These are phyloP conservation scores for Xiphorhynchus elegans DNA, from an alignment of 2,113 vertebrate species.

Conservation along the genomic window DNA sequence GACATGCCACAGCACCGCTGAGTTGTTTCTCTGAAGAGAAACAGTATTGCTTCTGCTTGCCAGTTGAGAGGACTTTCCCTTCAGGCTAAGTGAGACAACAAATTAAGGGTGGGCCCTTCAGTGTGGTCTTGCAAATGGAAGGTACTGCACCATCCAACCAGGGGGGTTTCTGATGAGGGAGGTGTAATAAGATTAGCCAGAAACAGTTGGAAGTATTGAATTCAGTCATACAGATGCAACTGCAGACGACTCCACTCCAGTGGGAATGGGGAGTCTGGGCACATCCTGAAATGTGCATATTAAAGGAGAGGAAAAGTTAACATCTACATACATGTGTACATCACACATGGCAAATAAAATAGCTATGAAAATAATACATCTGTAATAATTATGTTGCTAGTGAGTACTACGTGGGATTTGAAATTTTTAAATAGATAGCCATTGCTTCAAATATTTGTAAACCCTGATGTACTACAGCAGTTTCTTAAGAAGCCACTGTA, in stretches of 20 bases:
- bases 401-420: neutral
- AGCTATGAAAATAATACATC: neutral
- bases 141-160: slow-evolving; percentile 40
- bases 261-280: neutral
- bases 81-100: slow-evolving; percentile 62
- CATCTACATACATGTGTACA: accelerated
- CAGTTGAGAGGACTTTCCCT: slow-evolving; percentile 42
- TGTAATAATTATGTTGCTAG: neutral
- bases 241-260: neutral
- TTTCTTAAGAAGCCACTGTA: neutral
- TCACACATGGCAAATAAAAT: neutral
- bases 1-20: slow-evolving; percentile 44
- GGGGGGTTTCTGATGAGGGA: slow-evolving; percentile 63
- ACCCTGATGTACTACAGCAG: neutral
- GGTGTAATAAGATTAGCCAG: slow-evolving; percentile 54
- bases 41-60: slow-evolving; percentile 28
- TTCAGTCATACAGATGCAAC: neutral
- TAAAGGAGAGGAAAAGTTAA: neutral
- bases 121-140: slow-evolving; percentile 79
- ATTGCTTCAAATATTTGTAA: neutral
- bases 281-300: neutral
- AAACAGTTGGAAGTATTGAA: slow-evolving; percentile 45
- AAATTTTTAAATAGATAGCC: neutral
- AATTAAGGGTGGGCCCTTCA: slow-evolving; percentile 70
- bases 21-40: slow-evolving; percentile 59